Evolutionary conservation across 2,797 vertebrate species (phyloP).

Genomic region (Pachyuromys duprasi): DNA sequence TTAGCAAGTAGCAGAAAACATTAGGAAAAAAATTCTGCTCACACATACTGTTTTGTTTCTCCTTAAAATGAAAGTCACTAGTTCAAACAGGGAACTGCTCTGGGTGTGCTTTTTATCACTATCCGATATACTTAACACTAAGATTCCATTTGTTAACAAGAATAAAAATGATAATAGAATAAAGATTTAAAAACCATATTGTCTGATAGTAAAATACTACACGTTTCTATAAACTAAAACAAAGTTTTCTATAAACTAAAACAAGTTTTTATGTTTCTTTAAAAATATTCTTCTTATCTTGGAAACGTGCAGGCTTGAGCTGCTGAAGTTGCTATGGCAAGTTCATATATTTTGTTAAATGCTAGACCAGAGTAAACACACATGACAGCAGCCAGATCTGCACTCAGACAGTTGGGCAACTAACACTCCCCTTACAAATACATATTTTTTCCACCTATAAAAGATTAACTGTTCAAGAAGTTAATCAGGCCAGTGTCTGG

Average conservation of each 20-base stretch:
- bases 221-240: constrained; percentile 11
- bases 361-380: constrained; percentile 83
- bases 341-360: constrained; percentile 82
- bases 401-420: not conserved
- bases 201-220: not conserved
- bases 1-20: constrained; percentile 41
- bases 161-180: not conserved
- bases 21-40: constrained; percentile 22
- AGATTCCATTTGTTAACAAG: constrained; percentile 14
- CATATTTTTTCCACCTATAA: constrained; percentile 56
- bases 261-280: constrained; percentile 63
- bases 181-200: not conserved
- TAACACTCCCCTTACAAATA: constrained; percentile 75
- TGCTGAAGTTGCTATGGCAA: constrained; percentile 82
- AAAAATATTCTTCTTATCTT: constrained; percentile 77
- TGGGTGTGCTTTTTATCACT: not conserved
- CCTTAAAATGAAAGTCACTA: not conserved
- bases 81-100: not conserved
- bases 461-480: constrained; percentile 10
- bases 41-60: not conserved
- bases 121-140: not conserved
- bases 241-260: constrained; percentile 73
- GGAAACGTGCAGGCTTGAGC: constrained; percentile 78
- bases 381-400: constrained; percentile 49
- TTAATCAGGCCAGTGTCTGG: not conserved